Conservation (phyloP, 2,797 vertebrate genomes). For the Manis crassicaudata region DNA sequence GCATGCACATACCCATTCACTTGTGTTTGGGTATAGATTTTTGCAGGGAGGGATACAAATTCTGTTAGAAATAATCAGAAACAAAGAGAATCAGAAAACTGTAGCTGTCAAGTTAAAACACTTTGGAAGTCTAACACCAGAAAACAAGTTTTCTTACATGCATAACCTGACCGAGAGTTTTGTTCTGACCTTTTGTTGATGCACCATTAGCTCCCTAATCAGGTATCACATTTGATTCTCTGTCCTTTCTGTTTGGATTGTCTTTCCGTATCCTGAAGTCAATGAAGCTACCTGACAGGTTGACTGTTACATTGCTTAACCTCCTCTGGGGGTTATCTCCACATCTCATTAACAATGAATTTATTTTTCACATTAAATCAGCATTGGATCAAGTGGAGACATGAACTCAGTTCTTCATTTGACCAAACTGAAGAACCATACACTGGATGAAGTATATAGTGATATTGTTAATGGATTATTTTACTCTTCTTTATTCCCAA, state of each 20-base stretch:
- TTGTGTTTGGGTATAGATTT: neutral
- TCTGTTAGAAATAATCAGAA: conserved; percentile 12
- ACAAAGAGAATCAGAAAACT: neutral
- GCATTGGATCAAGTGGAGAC: conserved; percentile 46
- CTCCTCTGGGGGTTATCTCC: conserved; percentile 45
- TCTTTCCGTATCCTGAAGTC: conserved; percentile 48
- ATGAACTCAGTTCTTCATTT: conserved; percentile 64
- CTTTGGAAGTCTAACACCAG: neutral
- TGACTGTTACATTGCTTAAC: conserved; percentile 13
- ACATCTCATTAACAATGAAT: conserved; percentile 65
- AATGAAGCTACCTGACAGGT: conserved; percentile 15
- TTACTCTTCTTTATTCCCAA: conserved; percentile 48
- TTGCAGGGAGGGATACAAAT: neutral
- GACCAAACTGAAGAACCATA: neutral
- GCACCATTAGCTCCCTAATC: neutral
- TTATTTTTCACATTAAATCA: conserved; percentile 66
- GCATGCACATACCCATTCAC: neutral
- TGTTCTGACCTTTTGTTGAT: neutral
- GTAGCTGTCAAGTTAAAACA: neutral
- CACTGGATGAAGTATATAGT: neutral
- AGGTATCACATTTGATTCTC: neutral
- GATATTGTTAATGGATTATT: conserved; percentile 33
- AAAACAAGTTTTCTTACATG: neutral
- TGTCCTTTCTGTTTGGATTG: neutral
- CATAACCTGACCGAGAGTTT: neutral